Conservation (phyloP, 2,888 invertebrate species). For the Gerosis bhagava region DNA sequence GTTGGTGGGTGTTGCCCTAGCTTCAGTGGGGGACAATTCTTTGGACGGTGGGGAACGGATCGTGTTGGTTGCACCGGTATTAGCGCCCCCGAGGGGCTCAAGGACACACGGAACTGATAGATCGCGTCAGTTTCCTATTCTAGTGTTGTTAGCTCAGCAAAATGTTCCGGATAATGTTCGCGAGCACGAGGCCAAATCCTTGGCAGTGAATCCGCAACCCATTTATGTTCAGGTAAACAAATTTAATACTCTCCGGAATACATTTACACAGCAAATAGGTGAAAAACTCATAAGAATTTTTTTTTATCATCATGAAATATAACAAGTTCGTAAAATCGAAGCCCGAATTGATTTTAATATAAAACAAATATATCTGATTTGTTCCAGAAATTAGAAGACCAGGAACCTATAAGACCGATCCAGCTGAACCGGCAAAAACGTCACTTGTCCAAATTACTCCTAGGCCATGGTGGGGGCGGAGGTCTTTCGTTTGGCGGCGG, state of each 20-base stretch:
- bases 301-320: no score
- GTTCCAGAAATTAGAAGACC: constrained; percentile 69
- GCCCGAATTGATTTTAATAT: no score
- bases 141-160: constrained; percentile 58
- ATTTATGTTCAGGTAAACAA: constrained; percentile 72
- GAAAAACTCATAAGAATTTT: no score
- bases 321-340: no score
- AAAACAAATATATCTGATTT: no score
- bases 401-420: constrained; percentile 41
- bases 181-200: constrained; percentile 60
- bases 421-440: constrained; percentile 57
- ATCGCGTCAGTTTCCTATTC: constrained; percentile 68
- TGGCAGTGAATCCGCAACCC: constrained; percentile 52
- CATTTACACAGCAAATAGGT: no score
- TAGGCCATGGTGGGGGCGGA: constrained; percentile 39
- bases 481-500: constrained; percentile 42
- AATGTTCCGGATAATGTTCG: constrained; percentile 43
- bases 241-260: no score
- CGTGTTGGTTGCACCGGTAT: constrained; percentile 65
- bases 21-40: constrained; percentile 59
- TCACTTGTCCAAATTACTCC: constrained; percentile 43
- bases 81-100: constrained; percentile 68
- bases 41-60: constrained; percentile 60
- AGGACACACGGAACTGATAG: constrained; percentile 58
- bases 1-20: constrained; percentile 49